Evolutionary conservation across 2,113 vertebrate genomes (phyloP).

Genomic region (Tupaia tana): DNA sequence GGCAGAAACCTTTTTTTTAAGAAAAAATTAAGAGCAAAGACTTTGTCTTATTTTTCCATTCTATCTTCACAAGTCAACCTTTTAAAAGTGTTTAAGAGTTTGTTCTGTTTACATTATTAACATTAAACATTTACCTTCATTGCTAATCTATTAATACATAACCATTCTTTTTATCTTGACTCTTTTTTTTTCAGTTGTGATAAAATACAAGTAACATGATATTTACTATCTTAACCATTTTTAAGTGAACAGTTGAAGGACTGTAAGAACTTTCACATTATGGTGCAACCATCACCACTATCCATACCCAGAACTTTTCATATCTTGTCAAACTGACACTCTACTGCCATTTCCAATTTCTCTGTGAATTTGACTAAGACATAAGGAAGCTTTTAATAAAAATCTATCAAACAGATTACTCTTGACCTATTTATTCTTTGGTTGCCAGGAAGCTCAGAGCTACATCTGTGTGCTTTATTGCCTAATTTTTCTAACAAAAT

Average conservation of each 20-base stretch:
- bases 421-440: not conserved
- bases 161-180: not conserved
- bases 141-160: not conserved
- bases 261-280: too few relatives aligned
- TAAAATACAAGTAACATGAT: not conserved
- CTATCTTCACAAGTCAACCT: not conserved
- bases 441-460: not conserved
- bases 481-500: not conserved
- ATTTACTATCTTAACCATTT: not conserved
- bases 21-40: not conserved
- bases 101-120: not conserved
- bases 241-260: not conserved
- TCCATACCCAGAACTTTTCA: not conserved
- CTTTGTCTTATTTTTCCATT: not conserved
- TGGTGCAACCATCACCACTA: fast-evolving
- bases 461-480: not conserved
- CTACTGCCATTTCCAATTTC: not conserved
- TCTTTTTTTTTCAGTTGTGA: not conserved
- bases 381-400: not conserved
- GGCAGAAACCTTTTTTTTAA: too few relatives aligned
- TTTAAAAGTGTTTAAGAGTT: not conserved
- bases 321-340: not conserved
- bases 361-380: not conserved
- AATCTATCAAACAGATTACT: not conserved
- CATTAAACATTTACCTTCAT: not conserved